Conservation (phyloP, 30 jellyfish, hydroid and myxozoan genomes). For the Aurelia aurita region DNA sequence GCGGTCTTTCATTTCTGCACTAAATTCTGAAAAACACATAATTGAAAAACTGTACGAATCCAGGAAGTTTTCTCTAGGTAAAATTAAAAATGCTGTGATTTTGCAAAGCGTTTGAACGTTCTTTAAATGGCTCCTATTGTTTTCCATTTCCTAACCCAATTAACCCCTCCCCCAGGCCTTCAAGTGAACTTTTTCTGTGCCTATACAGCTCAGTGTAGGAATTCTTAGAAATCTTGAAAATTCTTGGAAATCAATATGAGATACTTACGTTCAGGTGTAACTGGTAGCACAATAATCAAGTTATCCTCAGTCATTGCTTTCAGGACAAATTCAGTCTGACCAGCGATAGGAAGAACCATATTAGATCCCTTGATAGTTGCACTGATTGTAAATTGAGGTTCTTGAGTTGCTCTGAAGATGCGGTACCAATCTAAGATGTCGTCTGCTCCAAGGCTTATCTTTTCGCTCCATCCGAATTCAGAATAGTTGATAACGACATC, state of each 20-base stretch:
- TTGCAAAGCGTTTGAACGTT: too few species aligned
- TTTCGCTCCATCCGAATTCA: slow-evolving; percentile 95
- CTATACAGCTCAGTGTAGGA: background rate
- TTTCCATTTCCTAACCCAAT: too few species aligned
- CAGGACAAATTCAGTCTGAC: slow-evolving; percentile 65
- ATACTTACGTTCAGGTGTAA: slow-evolving; percentile 84
- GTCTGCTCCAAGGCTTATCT: slow-evolving; percentile 72
- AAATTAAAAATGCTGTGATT: too few species aligned
- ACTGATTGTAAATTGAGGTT: slow-evolving; percentile 75
- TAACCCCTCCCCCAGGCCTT: too few species aligned
- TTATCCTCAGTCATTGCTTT: slow-evolving; percentile 62
- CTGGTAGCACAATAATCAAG: slow-evolving; percentile 63
- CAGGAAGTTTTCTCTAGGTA: too few species aligned
- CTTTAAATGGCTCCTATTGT: too few species aligned
- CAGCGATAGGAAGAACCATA: slow-evolving; percentile 80
- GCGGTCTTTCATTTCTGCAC: too few species aligned
- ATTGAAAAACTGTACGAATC: too few species aligned
- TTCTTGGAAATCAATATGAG: too few species aligned
- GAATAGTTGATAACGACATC: slow-evolving; percentile 68
- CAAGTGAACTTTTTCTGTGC: too few species aligned
- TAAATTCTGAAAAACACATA: too few species aligned
- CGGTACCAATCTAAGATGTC: slow-evolving; percentile 91
- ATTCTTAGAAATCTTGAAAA: background rate
- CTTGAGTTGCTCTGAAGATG: slow-evolving; percentile 75
- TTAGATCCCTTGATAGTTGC: slow-evolving; percentile 73